A percentile compares a stretch with the other conserved stretches of the same genome.
Conservation (phyloP, 2,797 vertebrate genomes). For the Neopelma chrysocephalum region DNA sequence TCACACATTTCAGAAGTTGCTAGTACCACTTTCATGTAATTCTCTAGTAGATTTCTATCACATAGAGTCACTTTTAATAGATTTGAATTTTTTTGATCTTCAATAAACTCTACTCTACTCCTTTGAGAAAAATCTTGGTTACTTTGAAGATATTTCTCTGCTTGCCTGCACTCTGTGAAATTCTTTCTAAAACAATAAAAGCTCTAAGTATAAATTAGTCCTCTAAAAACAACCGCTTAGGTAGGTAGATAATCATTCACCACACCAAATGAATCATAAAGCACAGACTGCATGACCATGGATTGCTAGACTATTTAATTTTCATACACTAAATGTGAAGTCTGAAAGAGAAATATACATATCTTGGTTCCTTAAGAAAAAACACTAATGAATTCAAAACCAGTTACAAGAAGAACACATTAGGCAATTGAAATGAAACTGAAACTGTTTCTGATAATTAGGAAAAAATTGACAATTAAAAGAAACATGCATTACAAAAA, state of each 20-base stretch:
- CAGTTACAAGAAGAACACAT: not conserved
- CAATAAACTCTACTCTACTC: slow-evolving; percentile 7
- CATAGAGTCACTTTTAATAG: slow-evolving; percentile 41
- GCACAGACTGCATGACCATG: not conserved
- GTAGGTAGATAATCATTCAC: not conserved
- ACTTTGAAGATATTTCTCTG: slow-evolving; percentile 50
- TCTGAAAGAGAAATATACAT: not conserved
- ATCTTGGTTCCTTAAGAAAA: not conserved
- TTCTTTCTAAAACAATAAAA: slow-evolving; percentile 40
- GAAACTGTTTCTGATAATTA: not conserved
- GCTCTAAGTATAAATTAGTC: not conserved
- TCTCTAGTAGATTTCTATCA: slow-evolving; percentile 55
- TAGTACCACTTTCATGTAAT: slow-evolving; percentile 44
- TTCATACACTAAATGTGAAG: not conserved
- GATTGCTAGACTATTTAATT: not conserved
- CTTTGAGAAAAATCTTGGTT: slow-evolving; percentile 44
- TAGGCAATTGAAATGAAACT: not conserved
- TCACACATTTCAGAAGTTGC: not conserved
- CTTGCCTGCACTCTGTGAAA: slow-evolving; percentile 11
- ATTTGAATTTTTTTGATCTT: slow-evolving; percentile 64
- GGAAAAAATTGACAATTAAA: not conserved
- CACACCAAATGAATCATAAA: not conserved
- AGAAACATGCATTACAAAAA: not conserved
- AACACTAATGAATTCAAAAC: not conserved
- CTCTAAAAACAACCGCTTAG: not conserved